A percentile compares a stretch with the other conserved stretches of the same genome.
phyloP scores from a whole-genome alignment of 2,797 vertebrate genomes.

The Arctocebus calabarensis region DNA sequence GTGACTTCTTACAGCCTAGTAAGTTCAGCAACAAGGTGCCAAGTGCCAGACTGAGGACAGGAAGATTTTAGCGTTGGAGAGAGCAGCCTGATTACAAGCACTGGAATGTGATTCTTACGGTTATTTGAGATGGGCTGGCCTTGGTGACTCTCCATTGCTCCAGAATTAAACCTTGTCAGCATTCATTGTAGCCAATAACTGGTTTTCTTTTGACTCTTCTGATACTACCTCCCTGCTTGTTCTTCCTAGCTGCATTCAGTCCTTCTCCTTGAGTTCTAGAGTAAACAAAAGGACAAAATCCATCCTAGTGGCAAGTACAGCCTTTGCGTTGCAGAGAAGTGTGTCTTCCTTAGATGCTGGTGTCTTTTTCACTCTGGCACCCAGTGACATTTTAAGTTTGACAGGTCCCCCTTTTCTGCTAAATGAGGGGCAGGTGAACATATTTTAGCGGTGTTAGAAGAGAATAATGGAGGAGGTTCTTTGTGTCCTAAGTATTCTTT shows the following conservation, averaged over 20 bases:
- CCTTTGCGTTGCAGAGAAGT: background rate
- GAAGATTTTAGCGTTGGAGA: background rate
- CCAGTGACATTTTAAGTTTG: background rate
- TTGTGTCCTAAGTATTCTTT: background rate
- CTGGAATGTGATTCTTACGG: rapidly evolving
- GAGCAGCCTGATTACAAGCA: background rate
- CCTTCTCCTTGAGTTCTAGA: background rate
- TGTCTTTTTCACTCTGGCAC: background rate
- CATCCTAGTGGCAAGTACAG: background rate
- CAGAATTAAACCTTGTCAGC: background rate
- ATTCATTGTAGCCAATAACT: background rate
- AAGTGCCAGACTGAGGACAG: background rate
- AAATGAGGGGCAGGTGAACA: background rate
- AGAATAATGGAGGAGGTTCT: background rate
- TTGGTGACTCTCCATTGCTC: background rate
- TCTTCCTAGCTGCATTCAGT: background rate
- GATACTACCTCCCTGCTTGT: background rate
- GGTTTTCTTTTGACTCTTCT: background rate
- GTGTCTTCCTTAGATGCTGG: background rate
- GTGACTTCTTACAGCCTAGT: background rate
- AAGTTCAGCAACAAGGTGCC: background rate
- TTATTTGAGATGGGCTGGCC: background rate
- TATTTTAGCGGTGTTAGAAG: background rate
- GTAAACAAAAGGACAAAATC: background rate
- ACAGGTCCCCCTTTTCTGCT: background rate